A percentile compares a stretch with the other conserved stretches of the same genome.
Evolutionary conservation across 2,797 vertebrate genomes (phyloP).

Genomic region (Semaprochilodus insignis): DNA sequence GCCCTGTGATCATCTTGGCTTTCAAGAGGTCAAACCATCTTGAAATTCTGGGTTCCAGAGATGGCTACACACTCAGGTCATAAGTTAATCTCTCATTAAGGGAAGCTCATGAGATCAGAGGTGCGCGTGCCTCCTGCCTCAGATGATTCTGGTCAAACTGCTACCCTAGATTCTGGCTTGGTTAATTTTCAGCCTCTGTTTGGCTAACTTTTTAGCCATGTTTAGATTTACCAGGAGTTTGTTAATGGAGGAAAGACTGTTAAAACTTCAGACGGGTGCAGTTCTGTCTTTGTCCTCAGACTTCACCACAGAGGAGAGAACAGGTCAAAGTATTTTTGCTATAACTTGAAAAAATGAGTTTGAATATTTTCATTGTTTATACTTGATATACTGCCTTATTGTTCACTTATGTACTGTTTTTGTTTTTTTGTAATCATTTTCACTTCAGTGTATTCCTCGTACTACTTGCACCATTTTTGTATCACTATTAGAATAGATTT

Average conservation of each 20-base stretch:
- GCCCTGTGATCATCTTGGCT: not conserved
- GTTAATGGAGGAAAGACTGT: not conserved
- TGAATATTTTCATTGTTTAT: constrained; percentile 2
- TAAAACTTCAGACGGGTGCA: not conserved
- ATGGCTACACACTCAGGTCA: not conserved
- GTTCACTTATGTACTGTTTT: constrained; percentile 27
- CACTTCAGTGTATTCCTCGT: constrained; percentile 17
- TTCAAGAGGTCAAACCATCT: not conserved
- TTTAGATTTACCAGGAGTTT: constrained; percentile 9
- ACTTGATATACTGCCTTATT: constrained; percentile 28
- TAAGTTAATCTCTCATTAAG: not conserved
- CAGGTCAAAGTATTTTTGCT: constrained; percentile 12
- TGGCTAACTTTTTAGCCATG: constrained; percentile 46
- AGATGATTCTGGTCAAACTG: not conserved
- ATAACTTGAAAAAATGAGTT: not conserved
- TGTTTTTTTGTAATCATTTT: constrained; percentile 2
- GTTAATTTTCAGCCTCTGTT: constrained; percentile 32
- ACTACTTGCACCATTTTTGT: constrained; percentile 43
- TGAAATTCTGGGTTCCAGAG: not conserved
- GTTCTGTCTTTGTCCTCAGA: constrained; percentile 8
- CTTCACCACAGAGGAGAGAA: not conserved
- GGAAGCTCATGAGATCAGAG: not conserved
- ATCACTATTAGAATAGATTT: constrained; percentile 55
- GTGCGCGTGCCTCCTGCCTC: not conserved
- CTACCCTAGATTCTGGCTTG: constrained; percentile 37